Evolutionary conservation across 2,888 invertebrate genomes (phyloP), one percentile per base, ranked within the genome.

Genomic region (Crematogaster levior): DNA sequence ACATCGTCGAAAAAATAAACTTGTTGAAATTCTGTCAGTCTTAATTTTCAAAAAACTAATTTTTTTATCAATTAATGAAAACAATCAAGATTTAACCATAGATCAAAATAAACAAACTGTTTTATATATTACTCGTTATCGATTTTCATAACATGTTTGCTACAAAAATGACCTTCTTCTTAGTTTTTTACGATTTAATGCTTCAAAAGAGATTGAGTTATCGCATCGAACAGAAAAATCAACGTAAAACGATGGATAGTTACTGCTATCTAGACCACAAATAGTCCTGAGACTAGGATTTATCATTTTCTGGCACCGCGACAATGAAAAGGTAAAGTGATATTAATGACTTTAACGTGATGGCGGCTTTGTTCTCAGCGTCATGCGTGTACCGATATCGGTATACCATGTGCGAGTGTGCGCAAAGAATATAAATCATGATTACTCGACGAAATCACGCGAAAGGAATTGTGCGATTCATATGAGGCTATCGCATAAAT

Each of bases 311-410:
- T 24, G 79, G 48, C 21, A 34, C 40, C 40, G 15, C 60, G n/a
- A 40, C 51, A 60, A 81, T 61, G 80, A 81, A 74, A 77, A 60
- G 75, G 15, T 51, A 81, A 81, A 81, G 80, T 74, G 77, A 81
- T 81, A 81, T 81, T 81, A 81, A 81, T 81, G 80, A 81, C 80
- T 60, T 53, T 60, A 61, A 60, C 77, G 80, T 60, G 61, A 77
- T 77, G 60, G 70, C 21, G 70, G 70, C 77, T 79, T 79, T 79
- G 70, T 79, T 79, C 68, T 56, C 56, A 21, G 24, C 18, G 43
- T 48, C 56, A 48, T 48, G 37, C 27, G 24, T 60, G 21, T 24
- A 37, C 3, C 27, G 5, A 2, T 77, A 10, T 65, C 37, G 12
- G 27, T 65, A 37, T 40, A 37, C 58, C 15, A 3, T 18, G 15